Conservation (phyloP, 1,140 invertebrate species). For the Aphelinus certus region DNA sequence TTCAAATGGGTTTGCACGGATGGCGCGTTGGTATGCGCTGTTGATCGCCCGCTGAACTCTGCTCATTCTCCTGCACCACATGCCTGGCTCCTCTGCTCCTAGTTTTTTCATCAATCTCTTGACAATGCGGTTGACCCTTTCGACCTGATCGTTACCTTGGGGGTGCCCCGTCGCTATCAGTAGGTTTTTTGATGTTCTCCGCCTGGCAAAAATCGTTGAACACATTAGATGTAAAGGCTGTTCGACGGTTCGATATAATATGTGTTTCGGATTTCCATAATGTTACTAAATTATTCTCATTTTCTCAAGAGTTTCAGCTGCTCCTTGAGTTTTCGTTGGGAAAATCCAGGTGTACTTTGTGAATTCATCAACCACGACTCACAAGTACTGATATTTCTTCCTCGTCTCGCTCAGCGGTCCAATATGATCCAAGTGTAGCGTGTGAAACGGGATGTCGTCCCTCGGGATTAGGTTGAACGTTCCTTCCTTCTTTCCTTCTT, state of each 20-base stretch:
- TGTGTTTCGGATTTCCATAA: slow-evolving; percentile 44
- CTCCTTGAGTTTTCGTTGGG: slow-evolving; percentile 51
- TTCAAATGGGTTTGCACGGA: too few species aligned
- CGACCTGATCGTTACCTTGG: slow-evolving; percentile 47
- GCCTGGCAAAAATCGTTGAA: slow-evolving; percentile 42
- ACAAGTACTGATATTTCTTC: slow-evolving; percentile 24
- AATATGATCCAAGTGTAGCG: too few species aligned
- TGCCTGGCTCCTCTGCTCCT: background rate
- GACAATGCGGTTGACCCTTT: slow-evolving; percentile 41
- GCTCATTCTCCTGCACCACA: background rate
- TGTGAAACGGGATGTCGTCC: too few species aligned
- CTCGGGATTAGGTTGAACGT: too few species aligned
- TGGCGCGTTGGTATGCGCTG: background rate
- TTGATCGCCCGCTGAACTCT: background rate
- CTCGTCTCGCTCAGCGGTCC: background rate
- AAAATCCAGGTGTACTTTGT: slow-evolving; percentile 60
- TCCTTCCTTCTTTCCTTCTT: too few species aligned
- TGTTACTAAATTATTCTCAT: slow-evolving; percentile 45
- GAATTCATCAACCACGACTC: slow-evolving; percentile 50
- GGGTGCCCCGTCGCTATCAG: slow-evolving; percentile 29
- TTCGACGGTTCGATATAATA: slow-evolving; percentile 49
- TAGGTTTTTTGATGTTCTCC: slow-evolving; percentile 48
- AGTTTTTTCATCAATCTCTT: slow-evolving; percentile 39
- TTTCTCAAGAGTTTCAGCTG: slow-evolving; percentile 34
- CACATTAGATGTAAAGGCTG: slow-evolving; percentile 37